phyloP scores from a whole-genome alignment of 64 coral and sea anemone genomes.

The Porites australiensis region DNA sequence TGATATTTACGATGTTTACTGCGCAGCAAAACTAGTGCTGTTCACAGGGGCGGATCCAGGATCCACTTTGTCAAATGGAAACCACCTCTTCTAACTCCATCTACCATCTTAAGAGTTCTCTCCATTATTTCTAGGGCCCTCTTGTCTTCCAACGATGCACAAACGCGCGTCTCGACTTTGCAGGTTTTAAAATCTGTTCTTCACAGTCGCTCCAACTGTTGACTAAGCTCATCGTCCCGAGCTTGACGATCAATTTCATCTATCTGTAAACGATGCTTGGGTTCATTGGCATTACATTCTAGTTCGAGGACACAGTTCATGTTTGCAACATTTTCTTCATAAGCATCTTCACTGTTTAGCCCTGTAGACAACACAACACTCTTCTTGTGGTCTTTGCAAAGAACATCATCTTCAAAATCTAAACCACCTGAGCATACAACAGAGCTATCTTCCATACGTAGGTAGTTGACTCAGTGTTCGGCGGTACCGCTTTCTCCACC shows the following conservation, averaged over 20 bases:
- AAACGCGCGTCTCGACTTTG: conserved; percentile 19
- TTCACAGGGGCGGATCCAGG: too few relatives aligned
- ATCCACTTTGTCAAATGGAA: too few relatives aligned
- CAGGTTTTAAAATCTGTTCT: conserved; percentile 60
- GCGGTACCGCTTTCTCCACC: not conserved
- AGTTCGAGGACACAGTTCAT: not conserved
- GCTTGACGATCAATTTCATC: conserved; percentile 36
- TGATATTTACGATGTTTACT: too few relatives aligned
- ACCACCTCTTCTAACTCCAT: too few relatives aligned
- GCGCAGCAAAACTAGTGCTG: conserved; percentile 11
- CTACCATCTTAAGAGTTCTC: conserved; percentile 35
- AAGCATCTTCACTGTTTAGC: not conserved
- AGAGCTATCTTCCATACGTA: not conserved
- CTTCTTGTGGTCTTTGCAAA: not conserved
- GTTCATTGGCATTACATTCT: not conserved
- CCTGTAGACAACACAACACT: not conserved
- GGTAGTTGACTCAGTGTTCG: not conserved
- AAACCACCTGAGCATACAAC: not conserved
- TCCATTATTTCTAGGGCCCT: conserved; percentile 66
- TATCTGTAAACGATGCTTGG: not conserved
- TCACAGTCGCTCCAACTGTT: conserved; percentile 77
- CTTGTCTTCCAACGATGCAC: conserved; percentile 66
- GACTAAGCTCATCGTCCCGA: conserved; percentile 38
- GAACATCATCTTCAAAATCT: not conserved
- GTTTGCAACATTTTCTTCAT: not conserved